Conservation (phyloP, 2,888 invertebrate genomes). For the Parasteatoda lunata region DNA sequence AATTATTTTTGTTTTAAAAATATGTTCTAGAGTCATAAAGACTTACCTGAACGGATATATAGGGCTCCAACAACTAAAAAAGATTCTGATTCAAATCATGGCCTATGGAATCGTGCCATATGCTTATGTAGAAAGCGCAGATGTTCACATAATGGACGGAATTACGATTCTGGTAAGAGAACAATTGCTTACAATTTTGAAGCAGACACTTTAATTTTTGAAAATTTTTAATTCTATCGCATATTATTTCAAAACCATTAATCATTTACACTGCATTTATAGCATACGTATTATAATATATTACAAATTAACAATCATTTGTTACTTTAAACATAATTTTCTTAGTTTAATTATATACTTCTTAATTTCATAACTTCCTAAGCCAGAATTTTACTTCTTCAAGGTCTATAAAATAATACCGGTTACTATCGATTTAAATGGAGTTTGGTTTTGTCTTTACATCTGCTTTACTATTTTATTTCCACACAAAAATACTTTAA, state of each 20-base stretch:
- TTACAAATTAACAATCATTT: background rate
- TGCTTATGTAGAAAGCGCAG: constrained; percentile 91
- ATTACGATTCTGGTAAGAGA: constrained; percentile 87
- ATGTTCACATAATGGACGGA: constrained; percentile 88
- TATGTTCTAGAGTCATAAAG: constrained; percentile 7
- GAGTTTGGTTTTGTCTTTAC: no score
- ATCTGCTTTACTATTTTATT: no score
- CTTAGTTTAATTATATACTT: background rate
- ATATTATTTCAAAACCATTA: background rate
- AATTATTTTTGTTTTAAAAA: background rate
- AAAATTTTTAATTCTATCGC: background rate
- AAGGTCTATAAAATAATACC: background rate
- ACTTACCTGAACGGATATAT: constrained; percentile 35
- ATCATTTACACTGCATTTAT: background rate
- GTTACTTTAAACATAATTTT: background rate
- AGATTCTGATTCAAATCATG: background rate
- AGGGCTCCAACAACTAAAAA: constrained; percentile 16
- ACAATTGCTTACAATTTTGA: constrained; percentile 75
- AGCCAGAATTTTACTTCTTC: background rate
- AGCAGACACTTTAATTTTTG: background rate
- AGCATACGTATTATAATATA: background rate
- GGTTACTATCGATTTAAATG: no score
- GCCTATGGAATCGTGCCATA: constrained; percentile 3
- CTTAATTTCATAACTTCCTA: background rate
- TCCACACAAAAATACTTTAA: no score